Conservation (phyloP, 2,888 invertebrate genomes). For the Caenorhabditis japonica region DNA sequence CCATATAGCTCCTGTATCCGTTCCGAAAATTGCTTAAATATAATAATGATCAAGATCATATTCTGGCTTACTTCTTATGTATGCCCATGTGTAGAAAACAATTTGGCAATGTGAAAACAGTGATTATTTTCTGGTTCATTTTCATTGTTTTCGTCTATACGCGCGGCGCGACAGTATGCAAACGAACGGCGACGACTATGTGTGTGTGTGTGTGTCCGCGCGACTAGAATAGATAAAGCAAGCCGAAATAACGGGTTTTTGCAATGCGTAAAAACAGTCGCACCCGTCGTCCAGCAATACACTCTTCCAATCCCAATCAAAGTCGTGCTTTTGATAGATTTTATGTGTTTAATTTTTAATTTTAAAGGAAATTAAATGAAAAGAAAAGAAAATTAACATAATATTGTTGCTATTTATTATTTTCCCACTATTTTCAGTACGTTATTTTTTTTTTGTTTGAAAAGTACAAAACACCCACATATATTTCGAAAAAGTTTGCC, state of each 20-base stretch:
- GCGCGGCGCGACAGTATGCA: constrained; percentile 10
- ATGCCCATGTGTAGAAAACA: no score
- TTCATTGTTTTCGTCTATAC: constrained; percentile 21
- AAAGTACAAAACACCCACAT: background rate
- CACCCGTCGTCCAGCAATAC: constrained; percentile 32
- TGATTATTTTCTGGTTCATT: background rate
- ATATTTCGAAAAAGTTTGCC: no score
- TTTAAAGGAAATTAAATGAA: no score
- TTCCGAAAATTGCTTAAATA: no score
- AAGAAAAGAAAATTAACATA: no score
- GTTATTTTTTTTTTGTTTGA: no score
- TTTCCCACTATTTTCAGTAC: no score
- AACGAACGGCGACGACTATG: constrained; percentile 5
- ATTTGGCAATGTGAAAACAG: no score
- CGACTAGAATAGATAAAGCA: constrained; percentile 46
- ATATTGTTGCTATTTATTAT: no score
- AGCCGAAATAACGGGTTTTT: constrained; percentile 47
- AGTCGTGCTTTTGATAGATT: constrained; percentile 3
- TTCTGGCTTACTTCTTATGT: no score
- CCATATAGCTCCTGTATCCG: no score
- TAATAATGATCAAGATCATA: no score
- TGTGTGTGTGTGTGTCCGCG: constrained; percentile 5
- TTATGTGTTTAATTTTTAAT: constrained; percentile 1
- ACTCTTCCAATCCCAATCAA: constrained; percentile 13
- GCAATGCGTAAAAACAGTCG: constrained; percentile 46